Evolutionary conservation across 2,113 vertebrate genomes (phyloP).

Genomic region (Apteryx mantelli): DNA sequence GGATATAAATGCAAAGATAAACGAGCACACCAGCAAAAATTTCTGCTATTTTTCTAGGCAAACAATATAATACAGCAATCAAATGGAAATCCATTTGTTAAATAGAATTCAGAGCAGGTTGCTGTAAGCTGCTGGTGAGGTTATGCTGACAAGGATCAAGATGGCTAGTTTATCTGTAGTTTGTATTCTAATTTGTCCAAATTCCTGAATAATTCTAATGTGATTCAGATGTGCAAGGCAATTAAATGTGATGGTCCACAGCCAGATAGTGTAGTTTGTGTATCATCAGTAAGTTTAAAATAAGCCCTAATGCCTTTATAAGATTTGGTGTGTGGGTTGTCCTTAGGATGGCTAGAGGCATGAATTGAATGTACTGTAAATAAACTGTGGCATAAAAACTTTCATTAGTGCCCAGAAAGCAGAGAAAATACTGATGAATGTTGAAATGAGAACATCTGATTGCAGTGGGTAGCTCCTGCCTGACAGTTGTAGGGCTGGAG

Average conservation of each 20-base stretch:
- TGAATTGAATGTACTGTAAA: slow-evolving; percentile 21
- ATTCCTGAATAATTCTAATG: slow-evolving; percentile 21
- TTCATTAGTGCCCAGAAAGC: not conserved
- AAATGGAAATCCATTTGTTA: not conserved
- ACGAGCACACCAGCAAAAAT: not conserved
- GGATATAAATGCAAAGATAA: not conserved
- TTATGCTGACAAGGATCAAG: slow-evolving; percentile 16
- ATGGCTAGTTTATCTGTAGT: slow-evolving; percentile 6
- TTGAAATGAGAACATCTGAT: not conserved
- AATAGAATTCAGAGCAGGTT: not conserved
- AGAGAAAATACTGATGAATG: slow-evolving; percentile 5
- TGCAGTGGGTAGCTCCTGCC: not conserved
- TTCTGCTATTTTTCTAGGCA: not conserved
- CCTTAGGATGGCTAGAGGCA: slow-evolving; percentile 13
- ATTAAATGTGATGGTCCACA: not conserved
- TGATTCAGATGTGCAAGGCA: not conserved
- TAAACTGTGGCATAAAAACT: slow-evolving; percentile 28
- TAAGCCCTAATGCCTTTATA: not conserved
- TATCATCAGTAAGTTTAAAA: slow-evolving; percentile 5
- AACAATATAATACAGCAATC: not conserved
- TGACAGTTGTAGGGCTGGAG: not conserved
- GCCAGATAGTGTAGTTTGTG: not conserved
- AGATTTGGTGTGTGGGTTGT: not conserved
- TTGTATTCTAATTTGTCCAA: slow-evolving; percentile 40
- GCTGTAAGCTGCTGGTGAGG: not conserved